Evolutionary conservation across 1,140 invertebrate genomes (phyloP), one percentile per base, ranked within the genome.

Genomic region (Goniozus legneri): DNA sequence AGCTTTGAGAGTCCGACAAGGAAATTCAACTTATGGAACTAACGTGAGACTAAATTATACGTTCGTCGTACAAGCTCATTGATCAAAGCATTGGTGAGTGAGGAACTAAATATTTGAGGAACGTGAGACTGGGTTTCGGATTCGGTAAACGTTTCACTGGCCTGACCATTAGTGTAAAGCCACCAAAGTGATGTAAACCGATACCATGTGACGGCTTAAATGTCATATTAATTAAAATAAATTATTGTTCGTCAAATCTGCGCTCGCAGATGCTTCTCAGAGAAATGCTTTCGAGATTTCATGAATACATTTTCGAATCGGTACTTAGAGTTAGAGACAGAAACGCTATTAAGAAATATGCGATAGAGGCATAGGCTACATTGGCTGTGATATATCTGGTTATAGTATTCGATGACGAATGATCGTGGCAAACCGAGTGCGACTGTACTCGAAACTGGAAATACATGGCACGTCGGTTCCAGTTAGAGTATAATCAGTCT

Each of bases 71-170:
- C 10, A 27, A 27, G 24, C 24, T 16, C 41, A 47, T 38, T 38
- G 41, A 51, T 35, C 41, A n/a, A 8, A 18, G 13, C 21, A 21
- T 13, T 21, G 20, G 43, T 52, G 37, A 52, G 55, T 44, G 48
- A 56, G 44, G 41, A 52, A 37, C 33, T 41, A 56, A 58, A 56
- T 51, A 56, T 52, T 57, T 56, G 30, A 44, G 27, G n/a, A 21
- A 35, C 16, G 24, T 19, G 19, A 39, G 40, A 43, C 14, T 15
- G n/a, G 36, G 22, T 21, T 16, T 33, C 21, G 13, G 43, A 52
- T 56, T 56, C 40, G 49, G 33, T 52, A 52, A 57, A 48, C 54
- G 40, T 44, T 51, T 47, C 52, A 39, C 32, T 19, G 27, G 27
- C 43, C 32, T 40, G 41, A 44, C 41, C 41, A 56, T 52, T 49